Evolutionary conservation across 1,140 invertebrate genomes (phyloP).

Genomic region (Wiebesia pumilae): DNA sequence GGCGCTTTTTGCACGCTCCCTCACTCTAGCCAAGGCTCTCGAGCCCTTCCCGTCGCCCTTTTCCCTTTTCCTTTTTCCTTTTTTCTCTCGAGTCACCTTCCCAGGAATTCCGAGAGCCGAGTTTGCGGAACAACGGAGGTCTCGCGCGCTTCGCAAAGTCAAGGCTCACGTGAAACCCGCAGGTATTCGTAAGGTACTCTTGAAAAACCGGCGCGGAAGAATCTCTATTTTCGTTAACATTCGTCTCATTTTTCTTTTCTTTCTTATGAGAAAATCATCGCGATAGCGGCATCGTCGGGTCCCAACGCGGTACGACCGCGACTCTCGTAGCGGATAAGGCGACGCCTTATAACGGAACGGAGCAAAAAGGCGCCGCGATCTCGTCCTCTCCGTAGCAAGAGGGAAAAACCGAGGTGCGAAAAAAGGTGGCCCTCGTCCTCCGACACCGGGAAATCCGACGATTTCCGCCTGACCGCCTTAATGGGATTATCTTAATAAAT

Average conservation of each 20-base stretch:
- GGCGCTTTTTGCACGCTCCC: slow-evolving; percentile 36
- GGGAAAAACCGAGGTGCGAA: background rate
- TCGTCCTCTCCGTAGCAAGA: background rate
- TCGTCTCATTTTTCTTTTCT: too few relatives aligned
- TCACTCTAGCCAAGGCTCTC: background rate
- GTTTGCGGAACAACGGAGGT: background rate
- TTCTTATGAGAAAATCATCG: background rate
- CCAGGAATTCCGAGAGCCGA: background rate
- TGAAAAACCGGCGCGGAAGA: too few relatives aligned
- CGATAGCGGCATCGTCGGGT: background rate
- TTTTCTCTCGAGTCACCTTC: background rate
- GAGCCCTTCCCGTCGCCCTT: background rate
- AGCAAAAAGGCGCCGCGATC: background rate
- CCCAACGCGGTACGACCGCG: background rate
- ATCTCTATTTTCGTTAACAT: too few relatives aligned
- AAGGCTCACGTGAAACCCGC: too few relatives aligned
- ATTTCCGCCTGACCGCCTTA: slow-evolving; percentile 18
- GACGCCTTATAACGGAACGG: background rate
- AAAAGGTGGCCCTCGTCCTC: background rate
- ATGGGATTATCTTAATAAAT: slow-evolving; percentile 41
- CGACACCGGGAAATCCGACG: background rate
- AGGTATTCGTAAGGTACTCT: too few relatives aligned
- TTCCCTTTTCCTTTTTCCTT: background rate
- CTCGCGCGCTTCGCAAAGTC: too few relatives aligned
- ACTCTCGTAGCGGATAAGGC: background rate